Evolutionary conservation across 2,113 vertebrate genomes (phyloP).

Genomic region (Entomyzon cyanotis): DNA sequence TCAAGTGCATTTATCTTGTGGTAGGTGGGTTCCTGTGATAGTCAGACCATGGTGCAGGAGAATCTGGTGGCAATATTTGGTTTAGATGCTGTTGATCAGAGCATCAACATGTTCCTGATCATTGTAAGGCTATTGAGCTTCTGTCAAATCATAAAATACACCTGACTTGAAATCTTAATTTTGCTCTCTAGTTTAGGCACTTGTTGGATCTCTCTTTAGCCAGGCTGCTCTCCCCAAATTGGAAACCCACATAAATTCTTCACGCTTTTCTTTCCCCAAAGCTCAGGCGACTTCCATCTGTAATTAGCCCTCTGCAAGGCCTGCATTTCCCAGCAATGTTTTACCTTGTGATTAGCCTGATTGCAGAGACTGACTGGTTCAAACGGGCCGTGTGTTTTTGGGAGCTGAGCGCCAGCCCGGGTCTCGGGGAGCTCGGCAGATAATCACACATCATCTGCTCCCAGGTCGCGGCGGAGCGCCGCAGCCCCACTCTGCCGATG

Average conservation of each 20-base stretch:
- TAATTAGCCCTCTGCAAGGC: neutral
- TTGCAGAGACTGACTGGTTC: constrained; percentile 16
- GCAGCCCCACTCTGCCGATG: constrained; percentile 84
- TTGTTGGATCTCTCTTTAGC: neutral
- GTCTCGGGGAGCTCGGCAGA: constrained; percentile 39
- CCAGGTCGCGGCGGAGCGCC: constrained; percentile 69
- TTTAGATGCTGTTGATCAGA: neutral
- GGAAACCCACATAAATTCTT: neutral
- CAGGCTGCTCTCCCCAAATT: neutral
- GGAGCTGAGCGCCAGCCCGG: constrained; percentile 44
- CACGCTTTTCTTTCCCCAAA: neutral
- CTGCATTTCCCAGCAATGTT: neutral
- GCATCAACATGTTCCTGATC: neutral
- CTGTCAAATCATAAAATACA: neutral
- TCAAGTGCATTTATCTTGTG: neutral
- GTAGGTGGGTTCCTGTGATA: neutral
- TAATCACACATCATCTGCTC: constrained; percentile 55
- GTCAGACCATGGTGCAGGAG: neutral
- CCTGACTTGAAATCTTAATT: neutral
- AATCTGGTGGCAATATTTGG: neutral
- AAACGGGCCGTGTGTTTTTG: constrained; percentile 16
- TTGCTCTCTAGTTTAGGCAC: neutral
- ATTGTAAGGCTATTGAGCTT: neutral
- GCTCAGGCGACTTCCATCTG: neutral
- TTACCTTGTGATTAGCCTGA: constrained; percentile 30